These are phyloP conservation scores for Magallana nippona DNA, from an alignment of 2,888 invertebrate genomes.

Conservation along the genomic window DNA sequence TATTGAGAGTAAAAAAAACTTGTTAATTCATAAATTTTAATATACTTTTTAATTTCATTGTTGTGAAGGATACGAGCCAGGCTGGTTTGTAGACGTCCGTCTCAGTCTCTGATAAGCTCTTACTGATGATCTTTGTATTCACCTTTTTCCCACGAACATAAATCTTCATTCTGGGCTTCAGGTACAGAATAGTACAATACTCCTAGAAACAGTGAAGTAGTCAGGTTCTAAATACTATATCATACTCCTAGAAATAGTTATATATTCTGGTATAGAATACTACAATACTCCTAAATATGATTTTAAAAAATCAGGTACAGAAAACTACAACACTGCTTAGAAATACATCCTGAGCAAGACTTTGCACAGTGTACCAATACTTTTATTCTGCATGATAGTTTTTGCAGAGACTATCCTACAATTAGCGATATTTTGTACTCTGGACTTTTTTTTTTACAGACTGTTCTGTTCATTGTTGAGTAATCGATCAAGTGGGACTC, in stretches of 20 bases:
- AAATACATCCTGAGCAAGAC: no score
- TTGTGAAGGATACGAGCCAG: slow-evolving; percentile 73
- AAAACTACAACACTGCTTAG: no score
- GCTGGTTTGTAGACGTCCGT: slow-evolving; percentile 74
- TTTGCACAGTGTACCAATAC: no score
- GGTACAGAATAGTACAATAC: slow-evolving; percentile 77
- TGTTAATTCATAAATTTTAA: no score
- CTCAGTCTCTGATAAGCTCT: slow-evolving; percentile 74
- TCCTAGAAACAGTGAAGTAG: slow-evolving; percentile 67
- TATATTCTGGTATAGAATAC: background rate
- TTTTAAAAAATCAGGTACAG: no score
- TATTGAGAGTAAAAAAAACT: no score
- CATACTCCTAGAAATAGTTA: slow-evolving; percentile 44
- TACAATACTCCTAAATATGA: no score
- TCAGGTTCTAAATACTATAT: background rate
- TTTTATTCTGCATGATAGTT: no score
- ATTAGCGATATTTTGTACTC: slow-evolving; percentile 73
- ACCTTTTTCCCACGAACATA: slow-evolving; percentile 75
- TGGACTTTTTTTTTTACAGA: slow-evolving; percentile 65
- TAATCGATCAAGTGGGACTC: slow-evolving; percentile 73
- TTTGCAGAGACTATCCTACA: slow-evolving; percentile 62
- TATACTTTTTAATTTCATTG: no score
- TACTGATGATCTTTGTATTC: slow-evolving; percentile 73
- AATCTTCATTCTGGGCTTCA: slow-evolving; percentile 79
- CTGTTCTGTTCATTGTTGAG: slow-evolving; percentile 69